Evolutionary conservation across 2,797 vertebrate genomes (phyloP).

Genomic region (Tokudaia tokunoshimensis): DNA sequence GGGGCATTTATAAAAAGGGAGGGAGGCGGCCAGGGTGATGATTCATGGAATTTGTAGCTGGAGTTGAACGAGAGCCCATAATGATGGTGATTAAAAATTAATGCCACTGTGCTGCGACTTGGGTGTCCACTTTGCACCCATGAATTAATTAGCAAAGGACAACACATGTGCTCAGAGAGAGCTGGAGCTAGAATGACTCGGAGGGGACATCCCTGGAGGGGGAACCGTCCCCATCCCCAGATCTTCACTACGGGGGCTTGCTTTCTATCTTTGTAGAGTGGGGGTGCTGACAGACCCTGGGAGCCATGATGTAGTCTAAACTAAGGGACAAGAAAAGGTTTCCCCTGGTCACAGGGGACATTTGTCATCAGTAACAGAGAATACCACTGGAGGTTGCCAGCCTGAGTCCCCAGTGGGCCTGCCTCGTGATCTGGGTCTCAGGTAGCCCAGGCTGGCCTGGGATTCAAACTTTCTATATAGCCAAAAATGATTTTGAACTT

Average conservation of each 20-base stretch:
- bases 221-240: neutral
- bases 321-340: neutral
- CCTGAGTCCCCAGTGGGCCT: neutral
- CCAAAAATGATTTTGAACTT: neutral
- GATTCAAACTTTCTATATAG: neutral
- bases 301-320: neutral
- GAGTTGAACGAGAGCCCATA: neutral
- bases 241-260: neutral
- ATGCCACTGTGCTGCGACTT: neutral
- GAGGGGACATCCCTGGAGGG: neutral
- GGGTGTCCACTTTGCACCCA: conserved; percentile 4
- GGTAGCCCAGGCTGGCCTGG: neutral
- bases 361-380: neutral
- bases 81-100: conserved; percentile 72
- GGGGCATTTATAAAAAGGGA: neutral
- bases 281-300: neutral
- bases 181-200: neutral
- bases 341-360: too few species aligned
- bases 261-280: too few species aligned
- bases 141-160: conserved; percentile 43
- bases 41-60: conserved; percentile 19
- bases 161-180: neutral
- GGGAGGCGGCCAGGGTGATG: neutral
- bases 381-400: neutral
- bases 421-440: neutral